These are phyloP conservation scores for Diarsia mendica DNA, from an alignment of 2,888 invertebrate genomes.

Conservation along the genomic window DNA sequence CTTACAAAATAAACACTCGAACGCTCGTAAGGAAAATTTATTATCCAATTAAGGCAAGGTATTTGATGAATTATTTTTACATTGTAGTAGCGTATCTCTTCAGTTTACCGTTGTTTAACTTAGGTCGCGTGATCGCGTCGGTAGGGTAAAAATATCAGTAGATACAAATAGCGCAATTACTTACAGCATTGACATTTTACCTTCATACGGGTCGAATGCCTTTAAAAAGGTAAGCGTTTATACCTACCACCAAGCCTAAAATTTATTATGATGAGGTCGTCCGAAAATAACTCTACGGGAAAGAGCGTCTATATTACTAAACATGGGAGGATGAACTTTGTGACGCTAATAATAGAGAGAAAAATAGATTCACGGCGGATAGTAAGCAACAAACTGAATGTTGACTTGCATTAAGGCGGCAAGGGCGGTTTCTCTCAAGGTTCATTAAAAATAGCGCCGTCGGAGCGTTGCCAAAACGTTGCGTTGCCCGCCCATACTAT, in stretches of 20 bases:
- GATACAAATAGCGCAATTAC: constrained; percentile 63
- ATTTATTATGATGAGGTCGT: constrained; percentile 80
- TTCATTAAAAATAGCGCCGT: constrained; percentile 87
- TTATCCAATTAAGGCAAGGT: constrained; percentile 10
- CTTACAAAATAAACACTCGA: background rate
- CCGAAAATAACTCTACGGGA: constrained; percentile 78
- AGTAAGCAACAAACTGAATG: constrained; percentile 72
- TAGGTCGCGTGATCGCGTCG: background rate
- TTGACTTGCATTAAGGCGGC: constrained; percentile 79
- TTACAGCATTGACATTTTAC: constrained; percentile 74
- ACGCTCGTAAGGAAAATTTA: constrained; percentile 1
- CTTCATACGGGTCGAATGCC: constrained; percentile 75
- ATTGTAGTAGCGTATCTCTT: background rate
- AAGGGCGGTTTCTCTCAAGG: constrained; percentile 89
- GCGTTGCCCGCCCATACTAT: constrained; percentile 85
- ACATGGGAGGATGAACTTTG: constrained; percentile 72
- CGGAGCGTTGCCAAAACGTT: constrained; percentile 87
- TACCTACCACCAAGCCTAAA: constrained; percentile 72
- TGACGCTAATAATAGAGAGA: constrained; percentile 72
- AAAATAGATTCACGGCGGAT: constrained; percentile 71
- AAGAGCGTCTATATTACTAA: constrained; percentile 72
- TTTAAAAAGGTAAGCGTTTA: constrained; percentile 76
- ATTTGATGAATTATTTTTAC: constrained; percentile 1
- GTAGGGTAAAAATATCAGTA: constrained; percentile 22
- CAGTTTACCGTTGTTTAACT: constrained; percentile 15